Base-by-base conservation (phyloP, 2,888 invertebrate genomes). In the Limenitis camilla region DNA sequence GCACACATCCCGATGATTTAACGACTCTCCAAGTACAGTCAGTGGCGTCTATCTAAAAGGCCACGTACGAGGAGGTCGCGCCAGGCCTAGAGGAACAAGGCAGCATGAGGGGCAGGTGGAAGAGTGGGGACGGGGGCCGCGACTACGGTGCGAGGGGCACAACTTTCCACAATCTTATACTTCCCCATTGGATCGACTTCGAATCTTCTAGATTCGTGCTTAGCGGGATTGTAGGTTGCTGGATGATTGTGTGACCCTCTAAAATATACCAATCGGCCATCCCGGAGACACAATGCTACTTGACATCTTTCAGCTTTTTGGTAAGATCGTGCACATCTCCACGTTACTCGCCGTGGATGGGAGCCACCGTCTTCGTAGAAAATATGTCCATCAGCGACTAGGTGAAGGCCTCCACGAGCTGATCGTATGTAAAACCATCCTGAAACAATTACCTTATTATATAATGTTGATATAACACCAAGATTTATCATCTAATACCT, bases 1-100 rank as follows among this genome's bases (percentile, higher is more conserved):
- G 32, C 43, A 27, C 29, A 35, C 40, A 31, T 40, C 8, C 35
- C 8, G 11, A 33, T 29, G 10, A 6, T n/a, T 42, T 32, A 42
- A 79, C 86, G 83, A 86, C 86, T 49, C 84, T 79, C 86, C 79
- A 40, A 53, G 68, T 65, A 65, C 69, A 71, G 70, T 81, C 74
- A 83, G 63, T 81, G 82, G 60, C 77, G 76, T 55, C 73, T 69
- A 52, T 81, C 77, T 11, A 85, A 77, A 59, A 86, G 71, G 58
- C 84, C 85, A 69, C 85, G 83, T 59, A 86, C 80, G 38, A 86
- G 83, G 82, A 86, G 86, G 85, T 86, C 86, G 84, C 86, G 86
- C 86, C 86, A 86, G 81, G 85, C 86, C 86, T 86, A 86, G 67
- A 86, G 78, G 56, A 86, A 70, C 56, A 84, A 61, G 33, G 82